Percentiles rank a stretch among this genome's conserved stretches.
phyloP scores from a whole-genome alignment of 2,888 invertebrate genomes.

The Dugesia japonica region DNA sequence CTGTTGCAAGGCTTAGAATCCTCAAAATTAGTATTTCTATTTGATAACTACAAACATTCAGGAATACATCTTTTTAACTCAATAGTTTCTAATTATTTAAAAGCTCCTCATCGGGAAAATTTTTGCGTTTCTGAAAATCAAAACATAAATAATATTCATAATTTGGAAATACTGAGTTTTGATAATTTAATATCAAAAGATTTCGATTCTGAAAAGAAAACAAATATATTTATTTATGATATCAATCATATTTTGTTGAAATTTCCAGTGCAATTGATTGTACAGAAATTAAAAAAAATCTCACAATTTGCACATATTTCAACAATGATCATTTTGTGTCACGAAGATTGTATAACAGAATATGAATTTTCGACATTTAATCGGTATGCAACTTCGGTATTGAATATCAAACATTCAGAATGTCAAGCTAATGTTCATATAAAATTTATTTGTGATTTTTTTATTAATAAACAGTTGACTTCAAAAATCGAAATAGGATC shows the following conservation, averaged over 20 bases:
- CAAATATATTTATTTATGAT: not conserved
- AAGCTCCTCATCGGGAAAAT: not conserved
- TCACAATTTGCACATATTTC: not conserved
- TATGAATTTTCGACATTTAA: not conserved
- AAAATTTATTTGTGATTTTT: not conserved
- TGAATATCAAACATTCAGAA: not conserved
- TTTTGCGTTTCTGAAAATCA: not conserved
- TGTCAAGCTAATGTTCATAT: not conserved
- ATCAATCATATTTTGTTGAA: not conserved
- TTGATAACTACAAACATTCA: not conserved
- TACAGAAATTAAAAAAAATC: not conserved
- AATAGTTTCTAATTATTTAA: not conserved
- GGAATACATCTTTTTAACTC: not conserved
- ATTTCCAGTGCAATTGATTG: not conserved
- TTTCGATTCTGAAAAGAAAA: not conserved
- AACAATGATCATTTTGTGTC: not conserved
- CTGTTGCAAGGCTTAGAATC: not conserved
- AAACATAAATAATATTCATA: not conserved
- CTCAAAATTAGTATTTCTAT: not conserved
- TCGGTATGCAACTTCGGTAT: not conserved
- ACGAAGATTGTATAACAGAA: not conserved
- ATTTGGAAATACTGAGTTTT: not conserved
- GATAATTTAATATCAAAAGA: not conserved
- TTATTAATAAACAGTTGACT: not conserved
- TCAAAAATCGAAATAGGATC: not conserved